phyloP scores from a whole-genome alignment of 1,140 invertebrate genomes.

The Hypothenemus hampei region DNA sequence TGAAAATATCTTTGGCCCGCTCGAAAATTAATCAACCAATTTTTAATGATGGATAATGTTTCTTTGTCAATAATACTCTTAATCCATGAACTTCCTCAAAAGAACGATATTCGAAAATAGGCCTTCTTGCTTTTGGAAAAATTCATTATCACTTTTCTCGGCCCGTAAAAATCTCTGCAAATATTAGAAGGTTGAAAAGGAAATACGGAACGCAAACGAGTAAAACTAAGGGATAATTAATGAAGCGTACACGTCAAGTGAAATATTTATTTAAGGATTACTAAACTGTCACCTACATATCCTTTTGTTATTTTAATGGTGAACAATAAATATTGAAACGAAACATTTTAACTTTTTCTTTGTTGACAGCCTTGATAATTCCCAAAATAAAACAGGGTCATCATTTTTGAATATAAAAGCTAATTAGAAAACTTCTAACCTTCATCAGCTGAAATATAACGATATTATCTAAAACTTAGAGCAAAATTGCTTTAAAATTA shows the following conservation, averaged over 20 bases:
- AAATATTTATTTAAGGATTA: constrained; percentile 14
- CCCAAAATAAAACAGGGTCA: constrained; percentile 19
- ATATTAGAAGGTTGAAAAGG: background rate
- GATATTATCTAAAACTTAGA: no score
- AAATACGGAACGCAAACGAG: background rate
- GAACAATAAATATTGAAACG: background rate
- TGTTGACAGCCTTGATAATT: constrained; percentile 19
- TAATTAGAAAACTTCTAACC: no score
- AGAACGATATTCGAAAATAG: no score
- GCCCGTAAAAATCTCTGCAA: no score
- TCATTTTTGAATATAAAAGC: no score
- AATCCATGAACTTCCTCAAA: no score
- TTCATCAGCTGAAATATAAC: no score
- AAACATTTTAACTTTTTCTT: constrained; percentile 18
- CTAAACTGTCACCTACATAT: constrained; percentile 3
- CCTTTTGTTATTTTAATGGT: no score
- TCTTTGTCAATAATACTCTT: constrained; percentile 3
- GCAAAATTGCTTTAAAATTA: no score
- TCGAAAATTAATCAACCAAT: constrained; percentile 12
- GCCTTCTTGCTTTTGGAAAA: background rate
- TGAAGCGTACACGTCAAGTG: constrained; percentile 6
- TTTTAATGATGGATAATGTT: constrained; percentile 13
- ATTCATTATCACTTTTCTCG: no score
- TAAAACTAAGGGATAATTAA: constrained; percentile 18
- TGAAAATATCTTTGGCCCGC: constrained; percentile 11